Base-by-base conservation (phyloP, 2,113 vertebrate genomes). In the Hippolais icterina region DNA sequence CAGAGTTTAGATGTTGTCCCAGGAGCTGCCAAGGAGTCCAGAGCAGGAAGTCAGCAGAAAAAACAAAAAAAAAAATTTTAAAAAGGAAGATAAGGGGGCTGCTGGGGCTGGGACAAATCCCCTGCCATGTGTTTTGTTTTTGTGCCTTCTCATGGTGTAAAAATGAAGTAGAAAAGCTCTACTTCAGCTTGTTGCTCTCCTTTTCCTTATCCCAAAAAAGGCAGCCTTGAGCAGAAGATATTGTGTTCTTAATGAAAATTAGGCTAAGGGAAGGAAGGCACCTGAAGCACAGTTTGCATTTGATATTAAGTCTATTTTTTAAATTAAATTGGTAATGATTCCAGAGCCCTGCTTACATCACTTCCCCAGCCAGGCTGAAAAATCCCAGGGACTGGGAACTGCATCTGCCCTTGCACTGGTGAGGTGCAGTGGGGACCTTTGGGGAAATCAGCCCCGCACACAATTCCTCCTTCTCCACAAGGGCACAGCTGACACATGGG, bases 1-100 rank as follows among this genome's bases (percentile, higher is more conserved):
- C 17, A 10, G 50, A 75, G 90, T 96, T 97, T 82, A 89, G 83
- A 92, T 1, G 4, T 44, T 76, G 11, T 41, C 76, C 90, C 49
- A n/a, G 1, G 27, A 94, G 89, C 85, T 91, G 91, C 94, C 84
- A 63, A 93, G 64, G 65, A 54, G 71, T 37, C 77, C 84, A 66
- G 72, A 91, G 94, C 95, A 95, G 94, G 94, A 97, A 97, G n/a
- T 80, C 94, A 87, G 88, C 4, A 42, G 81, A 31, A 81, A 89
- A 31, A 37, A 72, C 63, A 37, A 85, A 28, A 59, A n/a, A n/a
- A n/a, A n/a, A n/a, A n/a, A n/a, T n/a, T n/a, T 76, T 86, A 52
- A 21, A 25, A 65, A 41, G 25, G 42, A 91, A 95, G 96, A 95
- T 82, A 95, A 96, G 65, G n/a, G 28, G 42, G 65, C n/a, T 72